A percentile compares a stretch with the other conserved stretches of the same genome.
Conservation (phyloP, 2,888 invertebrate species). For the Cheilosia soror region DNA sequence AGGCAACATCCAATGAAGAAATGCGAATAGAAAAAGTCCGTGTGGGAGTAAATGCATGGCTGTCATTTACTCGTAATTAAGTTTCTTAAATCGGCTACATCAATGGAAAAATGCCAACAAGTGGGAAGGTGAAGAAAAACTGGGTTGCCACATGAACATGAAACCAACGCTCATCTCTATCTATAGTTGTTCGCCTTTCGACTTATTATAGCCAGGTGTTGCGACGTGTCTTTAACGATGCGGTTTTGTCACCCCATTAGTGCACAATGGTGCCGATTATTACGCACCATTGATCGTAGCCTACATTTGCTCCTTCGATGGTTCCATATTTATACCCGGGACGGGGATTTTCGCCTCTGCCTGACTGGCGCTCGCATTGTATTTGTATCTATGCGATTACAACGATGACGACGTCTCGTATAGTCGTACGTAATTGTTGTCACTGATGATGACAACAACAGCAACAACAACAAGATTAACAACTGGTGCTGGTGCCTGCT, state of each 20-base stretch:
- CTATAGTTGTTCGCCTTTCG: too few relatives aligned
- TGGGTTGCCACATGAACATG: too few relatives aligned
- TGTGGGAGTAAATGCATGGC: too few relatives aligned
- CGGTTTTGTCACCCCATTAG: conserved; percentile 4
- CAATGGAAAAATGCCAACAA: too few relatives aligned
- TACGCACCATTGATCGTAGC: conserved; percentile 6
- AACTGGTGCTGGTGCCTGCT: conserved; percentile 8
- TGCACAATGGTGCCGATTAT: conserved; percentile 5
- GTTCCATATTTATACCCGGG: background rate
- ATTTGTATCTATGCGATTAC: background rate
- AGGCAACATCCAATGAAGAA: too few relatives aligned
- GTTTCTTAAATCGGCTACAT: too few relatives aligned
- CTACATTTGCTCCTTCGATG: background rate
- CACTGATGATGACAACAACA: background rate
- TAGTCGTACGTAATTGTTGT: conserved; percentile 1
- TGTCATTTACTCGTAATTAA: too few relatives aligned
- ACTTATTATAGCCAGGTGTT: background rate
- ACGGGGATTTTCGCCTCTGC: too few relatives aligned
- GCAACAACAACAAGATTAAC: background rate
- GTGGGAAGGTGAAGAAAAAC: too few relatives aligned
- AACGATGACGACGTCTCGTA: background rate
- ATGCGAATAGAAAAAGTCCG: too few relatives aligned
- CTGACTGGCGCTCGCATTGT: background rate
- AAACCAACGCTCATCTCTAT: too few relatives aligned
- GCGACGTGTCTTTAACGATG: background rate